Evolutionary conservation across 2,888 invertebrate species (phyloP).

Genomic region (Clostera curtula): DNA sequence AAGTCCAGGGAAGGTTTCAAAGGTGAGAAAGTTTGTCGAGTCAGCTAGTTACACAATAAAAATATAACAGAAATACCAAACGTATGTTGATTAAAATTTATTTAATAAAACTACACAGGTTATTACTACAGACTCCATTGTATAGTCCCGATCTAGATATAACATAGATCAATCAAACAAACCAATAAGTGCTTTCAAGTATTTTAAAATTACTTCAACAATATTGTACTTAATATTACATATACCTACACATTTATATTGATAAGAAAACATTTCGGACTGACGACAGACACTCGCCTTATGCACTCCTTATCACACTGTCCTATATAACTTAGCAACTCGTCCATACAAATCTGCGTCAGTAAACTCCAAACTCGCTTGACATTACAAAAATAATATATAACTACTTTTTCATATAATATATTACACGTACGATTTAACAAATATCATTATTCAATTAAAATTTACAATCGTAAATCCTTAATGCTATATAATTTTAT

Average conservation of each 20-base stretch:
- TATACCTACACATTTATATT: conserved; percentile 53
- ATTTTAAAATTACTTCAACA: conserved; percentile 57
- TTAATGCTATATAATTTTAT: conserved; percentile 44
- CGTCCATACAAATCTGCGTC: conserved; percentile 35
- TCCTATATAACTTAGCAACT: conserved; percentile 31
- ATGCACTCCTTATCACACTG: conserved; percentile 18
- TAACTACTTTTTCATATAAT: conserved; percentile 50
- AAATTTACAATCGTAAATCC: conserved; percentile 63
- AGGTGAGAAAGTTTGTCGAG: no score
- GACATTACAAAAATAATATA: conserved; percentile 60
- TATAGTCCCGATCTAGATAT: conserved; percentile 51
- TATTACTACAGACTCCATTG: conserved; percentile 53
- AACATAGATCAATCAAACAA: conserved; percentile 60
- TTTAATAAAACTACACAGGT: conserved; percentile 69
- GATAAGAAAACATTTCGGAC: conserved; percentile 33
- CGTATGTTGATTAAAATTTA: conserved; percentile 53
- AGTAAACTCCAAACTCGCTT: conserved; percentile 38
- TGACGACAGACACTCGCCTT: conserved; percentile 16
- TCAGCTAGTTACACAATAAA: no score
- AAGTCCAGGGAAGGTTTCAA: no score
- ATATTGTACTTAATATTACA: conserved; percentile 72
- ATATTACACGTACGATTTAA: conserved; percentile 67
- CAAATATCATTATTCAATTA: conserved; percentile 64
- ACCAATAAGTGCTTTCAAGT: conserved; percentile 54
- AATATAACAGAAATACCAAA: conserved; percentile 27